These are phyloP conservation scores for Drosophila neocordata DNA, from an alignment of 1,140 invertebrate species.

Conservation along the genomic window DNA sequence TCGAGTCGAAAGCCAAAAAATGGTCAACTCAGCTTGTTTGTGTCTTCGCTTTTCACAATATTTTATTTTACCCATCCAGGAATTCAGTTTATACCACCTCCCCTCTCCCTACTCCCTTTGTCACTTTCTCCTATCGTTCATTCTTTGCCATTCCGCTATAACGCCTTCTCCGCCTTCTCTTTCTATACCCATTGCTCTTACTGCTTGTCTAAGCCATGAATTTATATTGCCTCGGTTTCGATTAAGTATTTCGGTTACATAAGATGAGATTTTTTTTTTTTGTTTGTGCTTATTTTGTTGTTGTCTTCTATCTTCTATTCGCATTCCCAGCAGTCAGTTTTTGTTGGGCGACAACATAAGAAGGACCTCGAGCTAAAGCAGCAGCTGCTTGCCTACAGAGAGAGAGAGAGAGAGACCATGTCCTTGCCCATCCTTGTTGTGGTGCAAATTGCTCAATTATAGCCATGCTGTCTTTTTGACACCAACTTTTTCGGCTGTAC, in stretches of 20 bases:
- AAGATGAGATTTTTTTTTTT: constrained; percentile 75
- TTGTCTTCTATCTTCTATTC: constrained; percentile 38
- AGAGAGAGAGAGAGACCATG: neutral
- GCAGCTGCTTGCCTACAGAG: neutral
- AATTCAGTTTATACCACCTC: neutral
- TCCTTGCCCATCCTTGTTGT: constrained; percentile 41
- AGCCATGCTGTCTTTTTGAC: constrained; percentile 45
- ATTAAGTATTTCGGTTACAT: constrained; percentile 80
- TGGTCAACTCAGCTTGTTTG: constrained; percentile 53
- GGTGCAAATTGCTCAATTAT: constrained; percentile 80
- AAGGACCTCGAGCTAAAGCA: neutral
- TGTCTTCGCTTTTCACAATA: constrained; percentile 50
- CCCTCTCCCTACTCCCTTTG: neutral
- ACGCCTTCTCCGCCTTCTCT: neutral
- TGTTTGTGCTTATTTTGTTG: constrained; percentile 25
- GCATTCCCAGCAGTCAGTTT: constrained; percentile 16
- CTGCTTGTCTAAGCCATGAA: constrained; percentile 71
- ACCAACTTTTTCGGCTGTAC: constrained; percentile 33
- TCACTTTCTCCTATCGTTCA: too few species aligned
- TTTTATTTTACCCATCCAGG: constrained; percentile 54
- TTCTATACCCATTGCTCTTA: neutral
- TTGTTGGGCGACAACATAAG: neutral
- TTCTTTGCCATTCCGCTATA: too few species aligned
- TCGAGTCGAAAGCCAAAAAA: constrained; percentile 35
- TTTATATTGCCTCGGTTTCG: constrained; percentile 80